A percentile compares a stretch with the other conserved stretches of the same genome.
Conservation (phyloP, 2,113 vertebrate genomes). For the Periophthalmus modestus region DNA sequence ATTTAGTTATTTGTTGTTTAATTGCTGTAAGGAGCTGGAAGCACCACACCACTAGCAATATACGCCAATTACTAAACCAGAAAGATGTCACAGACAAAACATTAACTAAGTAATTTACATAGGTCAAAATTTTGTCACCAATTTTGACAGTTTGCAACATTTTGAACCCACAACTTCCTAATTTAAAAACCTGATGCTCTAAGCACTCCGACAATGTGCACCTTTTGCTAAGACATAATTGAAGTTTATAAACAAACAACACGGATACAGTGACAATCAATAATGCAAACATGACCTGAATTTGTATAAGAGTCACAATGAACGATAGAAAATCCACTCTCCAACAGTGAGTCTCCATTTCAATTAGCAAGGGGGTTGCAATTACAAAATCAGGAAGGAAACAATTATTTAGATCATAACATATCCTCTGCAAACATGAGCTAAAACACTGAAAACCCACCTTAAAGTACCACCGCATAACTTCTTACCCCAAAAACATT, state of each 20-base stretch:
- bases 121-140: background rate
- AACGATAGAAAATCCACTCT: conserved; percentile 1
- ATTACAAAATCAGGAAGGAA: too few relatives aligned
- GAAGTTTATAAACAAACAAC: conserved; percentile 18
- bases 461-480: too few relatives aligned
- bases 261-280: background rate
- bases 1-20: background rate
- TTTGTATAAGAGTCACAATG: background rate
- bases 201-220: conserved; percentile 18
- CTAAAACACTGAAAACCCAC: too few relatives aligned
- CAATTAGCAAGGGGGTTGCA: conserved; percentile 11
- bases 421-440: too few relatives aligned
- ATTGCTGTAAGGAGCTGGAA: background rate
- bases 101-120: too few relatives aligned
- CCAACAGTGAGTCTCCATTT: conserved; percentile 27
- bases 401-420: too few relatives aligned
- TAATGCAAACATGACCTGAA: conserved; percentile 2
- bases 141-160: too few relatives aligned
- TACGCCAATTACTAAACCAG: too few relatives aligned
- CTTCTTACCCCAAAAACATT: too few relatives aligned
- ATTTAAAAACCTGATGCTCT: background rate
- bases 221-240: conserved; percentile 28
- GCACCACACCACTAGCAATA: background rate
- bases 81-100: background rate
- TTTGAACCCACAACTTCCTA: background rate